Evolutionary conservation across 2,888 invertebrate genomes (phyloP).

Genomic region (Tetanocera ferruginea): DNA sequence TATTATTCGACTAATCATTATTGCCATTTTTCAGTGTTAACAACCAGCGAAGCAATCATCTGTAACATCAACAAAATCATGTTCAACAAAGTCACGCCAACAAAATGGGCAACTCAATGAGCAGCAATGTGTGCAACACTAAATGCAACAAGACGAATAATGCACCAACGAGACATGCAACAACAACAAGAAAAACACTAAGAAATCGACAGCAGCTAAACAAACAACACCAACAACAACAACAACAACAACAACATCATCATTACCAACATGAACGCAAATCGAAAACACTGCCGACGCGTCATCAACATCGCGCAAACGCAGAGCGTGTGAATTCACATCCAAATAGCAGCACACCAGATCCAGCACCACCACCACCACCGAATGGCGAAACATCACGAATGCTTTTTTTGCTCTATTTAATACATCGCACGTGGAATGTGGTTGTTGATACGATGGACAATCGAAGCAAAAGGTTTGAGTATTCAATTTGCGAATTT

Average conservation of each 20-base stretch:
- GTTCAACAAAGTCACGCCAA: background rate
- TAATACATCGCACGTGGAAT: conserved; percentile 80
- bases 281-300: conserved; percentile 63
- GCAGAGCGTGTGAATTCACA: conserved; percentile 26
- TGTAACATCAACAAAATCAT: conserved; percentile 1
- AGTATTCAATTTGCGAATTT: background rate
- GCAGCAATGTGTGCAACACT: conserved; percentile 12
- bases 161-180: conserved; percentile 1
- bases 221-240: background rate
- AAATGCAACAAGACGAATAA: conserved; percentile 8
- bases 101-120: conserved; percentile 43
- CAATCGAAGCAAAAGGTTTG: conserved; percentile 72
- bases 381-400: conserved; percentile 72
- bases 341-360: conserved; percentile 12
- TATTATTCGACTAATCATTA: background rate
- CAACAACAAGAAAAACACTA: background rate
- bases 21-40: background rate
- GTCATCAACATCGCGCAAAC: conserved; percentile 44
- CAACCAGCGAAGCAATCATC: background rate
- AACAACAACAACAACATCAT: background rate
- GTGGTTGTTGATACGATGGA: conserved; percentile 76
- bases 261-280: conserved; percentile 25
- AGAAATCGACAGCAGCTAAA: background rate
- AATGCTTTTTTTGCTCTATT: conserved; percentile 76
- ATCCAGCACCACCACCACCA: conserved; percentile 46